Evolutionary conservation across 2,888 invertebrate genomes (phyloP), one percentile per base, ranked within the genome.

Genomic region (Drosophila subquinaria): DNA sequence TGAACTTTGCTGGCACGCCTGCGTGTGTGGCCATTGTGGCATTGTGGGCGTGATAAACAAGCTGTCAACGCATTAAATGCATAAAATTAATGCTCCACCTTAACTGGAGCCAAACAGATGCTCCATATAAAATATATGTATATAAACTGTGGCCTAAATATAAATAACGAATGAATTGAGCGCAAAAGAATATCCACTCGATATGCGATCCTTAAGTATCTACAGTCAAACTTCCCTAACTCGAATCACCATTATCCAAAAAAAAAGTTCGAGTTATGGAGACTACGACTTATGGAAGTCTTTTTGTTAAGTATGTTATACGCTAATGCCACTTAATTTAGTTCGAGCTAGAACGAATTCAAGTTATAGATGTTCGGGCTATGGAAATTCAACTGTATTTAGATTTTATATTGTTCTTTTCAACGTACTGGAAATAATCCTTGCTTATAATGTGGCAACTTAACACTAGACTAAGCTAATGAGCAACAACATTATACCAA

Each of bases 1-100:
- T 59, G 64, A 75, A 67, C 61, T 70, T 53, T 70, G 51, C 56
- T 47, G 65, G 69, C 57, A 51, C 45, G 64, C 57, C 57, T 68
- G 68, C 64, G 74, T 73, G 56, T 47, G 57, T 35, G 56, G 59
- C 55, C 63, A 9, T 27, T 27, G 23, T 20, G 36, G 20, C 53
- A 36, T 51, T 79, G 66, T 75, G 76, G 76, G 76, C 66, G 71
- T 75, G 76, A 52, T 76, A 57, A 66, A 72, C 76, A 78, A 71
- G 80, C 72, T 75, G 77, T 77, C 76, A 77, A 76, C 80, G 77
- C 76, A 79, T 77, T 76, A 70, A 76, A 76, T 76, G 76, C 79
- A 76, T 76, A 57, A 75, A 70, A 75, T 75, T 70, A 79, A 77
- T 77, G 66, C 66, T 23, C 50, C 30, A 53, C 56, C 66, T 61